A percentile compares a stretch with the other conserved stretches of the same genome.
phyloP scores from a whole-genome alignment of 2,113 vertebrate species.

The Pseudopipra pipra region DNA sequence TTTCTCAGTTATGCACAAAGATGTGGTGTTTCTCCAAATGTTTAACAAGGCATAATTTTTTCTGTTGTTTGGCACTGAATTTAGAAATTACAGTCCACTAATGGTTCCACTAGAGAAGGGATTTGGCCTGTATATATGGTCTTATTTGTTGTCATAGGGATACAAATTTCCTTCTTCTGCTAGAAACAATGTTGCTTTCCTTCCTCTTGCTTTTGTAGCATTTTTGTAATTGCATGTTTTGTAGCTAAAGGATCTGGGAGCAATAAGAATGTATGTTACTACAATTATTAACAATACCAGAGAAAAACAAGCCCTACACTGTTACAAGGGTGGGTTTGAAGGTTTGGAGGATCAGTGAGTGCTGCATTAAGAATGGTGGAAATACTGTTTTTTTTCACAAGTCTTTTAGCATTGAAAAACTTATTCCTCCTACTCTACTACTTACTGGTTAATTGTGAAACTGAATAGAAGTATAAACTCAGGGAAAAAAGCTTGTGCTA shows the following conservation, averaged over 20 bases:
- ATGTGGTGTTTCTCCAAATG: not conserved
- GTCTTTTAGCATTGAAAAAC: not conserved
- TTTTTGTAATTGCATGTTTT: not conserved
- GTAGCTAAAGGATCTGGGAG: not conserved
- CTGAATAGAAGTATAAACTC: not conserved
- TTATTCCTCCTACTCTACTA: not conserved
- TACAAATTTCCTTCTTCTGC: not conserved
- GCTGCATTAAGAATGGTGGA: not conserved
- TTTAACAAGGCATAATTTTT: not conserved
- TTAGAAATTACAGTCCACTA: not conserved
- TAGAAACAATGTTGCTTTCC: not conserved
- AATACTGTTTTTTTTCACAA: not conserved
- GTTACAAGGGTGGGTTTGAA: not conserved
- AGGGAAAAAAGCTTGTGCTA: not conserved
- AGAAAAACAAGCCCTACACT: not conserved
- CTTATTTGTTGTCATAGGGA: not conserved
- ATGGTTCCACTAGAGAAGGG: not conserved
- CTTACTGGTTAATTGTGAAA: not conserved
- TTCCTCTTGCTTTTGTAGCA: not conserved
- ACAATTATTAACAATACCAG: not conserved
- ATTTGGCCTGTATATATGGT: not conserved
- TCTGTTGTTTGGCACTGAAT: not conserved
- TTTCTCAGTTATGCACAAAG: not conserved
- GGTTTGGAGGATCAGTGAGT: not conserved
- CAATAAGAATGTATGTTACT: not conserved